Conservation (phyloP, 2,797 vertebrate genomes). For the Aphelocoma californica region DNA sequence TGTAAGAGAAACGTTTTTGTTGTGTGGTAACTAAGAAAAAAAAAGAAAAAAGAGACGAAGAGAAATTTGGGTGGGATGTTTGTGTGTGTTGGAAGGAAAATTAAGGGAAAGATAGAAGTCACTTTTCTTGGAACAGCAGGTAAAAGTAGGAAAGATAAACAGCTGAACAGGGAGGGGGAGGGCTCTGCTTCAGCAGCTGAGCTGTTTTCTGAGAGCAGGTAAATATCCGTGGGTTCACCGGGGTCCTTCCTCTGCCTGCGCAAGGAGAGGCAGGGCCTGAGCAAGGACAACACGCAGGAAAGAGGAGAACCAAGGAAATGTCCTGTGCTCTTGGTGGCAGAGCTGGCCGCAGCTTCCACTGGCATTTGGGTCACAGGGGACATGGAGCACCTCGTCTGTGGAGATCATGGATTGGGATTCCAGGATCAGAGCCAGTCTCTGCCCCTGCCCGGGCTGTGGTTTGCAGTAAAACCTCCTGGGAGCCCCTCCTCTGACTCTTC, state of each 20-base stretch:
- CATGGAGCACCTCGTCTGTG: not conserved
- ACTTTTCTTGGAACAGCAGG: constrained; percentile 35
- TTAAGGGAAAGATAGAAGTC: not conserved
- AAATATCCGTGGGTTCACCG: not conserved
- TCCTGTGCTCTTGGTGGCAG: not conserved
- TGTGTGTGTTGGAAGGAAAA: constrained; percentile 30
- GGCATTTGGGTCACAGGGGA: rapidly evolving
- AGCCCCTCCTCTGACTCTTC: not conserved
- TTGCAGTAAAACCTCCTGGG: rapidly evolving
- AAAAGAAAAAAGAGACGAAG: not conserved
- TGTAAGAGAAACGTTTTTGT: constrained; percentile 87
- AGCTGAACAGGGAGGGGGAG: not conserved
- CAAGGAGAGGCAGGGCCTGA: not conserved
- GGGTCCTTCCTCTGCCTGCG: not conserved
- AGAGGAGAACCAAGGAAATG: not conserved
- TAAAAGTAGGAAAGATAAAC: not conserved
- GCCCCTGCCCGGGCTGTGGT: rapidly evolving
- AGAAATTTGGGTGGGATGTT: constrained; percentile 53
- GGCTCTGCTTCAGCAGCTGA: not conserved
- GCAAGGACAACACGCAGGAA: rapidly evolving
- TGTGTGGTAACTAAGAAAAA: constrained; percentile 79
- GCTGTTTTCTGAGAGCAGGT: not conserved
- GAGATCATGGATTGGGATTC: not conserved
- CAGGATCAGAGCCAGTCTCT: not conserved
- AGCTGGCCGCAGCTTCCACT: rapidly evolving